Conservation (phyloP, 2,888 invertebrate genomes). For the Chloroclystis v-ata region DNA sequence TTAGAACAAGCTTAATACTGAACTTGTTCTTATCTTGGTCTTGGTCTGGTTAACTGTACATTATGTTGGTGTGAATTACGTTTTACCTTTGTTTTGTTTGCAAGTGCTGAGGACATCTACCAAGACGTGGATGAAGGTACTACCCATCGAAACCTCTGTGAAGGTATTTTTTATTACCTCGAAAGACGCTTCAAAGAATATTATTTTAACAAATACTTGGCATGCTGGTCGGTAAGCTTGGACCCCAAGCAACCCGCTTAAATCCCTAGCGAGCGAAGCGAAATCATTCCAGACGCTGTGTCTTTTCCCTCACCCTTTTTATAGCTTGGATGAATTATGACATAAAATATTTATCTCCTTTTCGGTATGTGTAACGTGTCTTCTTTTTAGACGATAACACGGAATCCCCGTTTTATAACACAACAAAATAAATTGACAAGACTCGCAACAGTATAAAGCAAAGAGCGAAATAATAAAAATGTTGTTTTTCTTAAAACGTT, state of each 20-base stretch:
- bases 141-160: no score
- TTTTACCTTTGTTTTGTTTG: no score
- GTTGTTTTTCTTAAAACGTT: slow-evolving; percentile 17
- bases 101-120: no score
- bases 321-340: slow-evolving; percentile 67
- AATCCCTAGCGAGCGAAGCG: slow-evolving; percentile 46
- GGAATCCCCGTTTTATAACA: slow-evolving; percentile 58
- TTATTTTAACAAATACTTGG: not conserved
- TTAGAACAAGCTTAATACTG: no score
- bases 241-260: slow-evolving; percentile 33
- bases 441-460: slow-evolving; percentile 34
- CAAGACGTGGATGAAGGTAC: no score
- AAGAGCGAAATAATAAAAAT: slow-evolving; percentile 31
- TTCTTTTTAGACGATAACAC: slow-evolving; percentile 63
- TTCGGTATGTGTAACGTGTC: slow-evolving; percentile 61
- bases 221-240: not conserved
- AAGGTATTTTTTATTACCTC: no score
- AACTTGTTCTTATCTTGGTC: no score
- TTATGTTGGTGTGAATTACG: no score
- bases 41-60: no score
- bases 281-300: slow-evolving; percentile 55
- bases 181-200: no score
- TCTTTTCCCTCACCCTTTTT: slow-evolving; percentile 62
- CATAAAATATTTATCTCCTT: slow-evolving; percentile 71
- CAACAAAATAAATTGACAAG: slow-evolving; percentile 50